phyloP scores from a whole-genome alignment of 2,888 invertebrate species.

The Ichneumoninae sp. region DNA sequence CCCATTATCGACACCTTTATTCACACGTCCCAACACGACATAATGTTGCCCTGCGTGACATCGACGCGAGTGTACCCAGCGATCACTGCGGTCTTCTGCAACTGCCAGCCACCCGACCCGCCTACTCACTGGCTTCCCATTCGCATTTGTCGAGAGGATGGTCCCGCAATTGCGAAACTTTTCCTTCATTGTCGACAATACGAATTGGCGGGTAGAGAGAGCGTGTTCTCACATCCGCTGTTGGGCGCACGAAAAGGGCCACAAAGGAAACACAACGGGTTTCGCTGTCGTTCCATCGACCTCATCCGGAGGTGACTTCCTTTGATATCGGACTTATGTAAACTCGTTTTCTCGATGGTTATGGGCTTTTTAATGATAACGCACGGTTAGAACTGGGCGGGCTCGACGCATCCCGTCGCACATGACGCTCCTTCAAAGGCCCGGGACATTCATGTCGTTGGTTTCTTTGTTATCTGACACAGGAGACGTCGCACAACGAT shows the following conservation, averaged over 20 bases:
- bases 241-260: slow-evolving; percentile 2
- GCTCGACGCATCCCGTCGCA: slow-evolving; percentile 6
- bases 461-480: background rate
- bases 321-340: slow-evolving; percentile 31
- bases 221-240: slow-evolving; percentile 56
- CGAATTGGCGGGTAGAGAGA: slow-evolving; percentile 36
- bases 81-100: slow-evolving; percentile 41
- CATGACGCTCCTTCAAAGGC: slow-evolving; percentile 26
- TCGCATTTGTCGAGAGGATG: slow-evolving; percentile 25
- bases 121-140: background rate
- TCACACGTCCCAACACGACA: slow-evolving; percentile 23
- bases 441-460: background rate
- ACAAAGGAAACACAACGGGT: slow-evolving; percentile 44
- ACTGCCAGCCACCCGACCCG: slow-evolving; percentile 2
- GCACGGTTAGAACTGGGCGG: slow-evolving; percentile 1
- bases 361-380: slow-evolving; percentile 29
- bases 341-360: slow-evolving; percentile 41
- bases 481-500: background rate
- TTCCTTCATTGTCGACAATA: slow-evolving; percentile 40
- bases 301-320: slow-evolving; percentile 54
- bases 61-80: background rate
- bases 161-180: slow-evolving; percentile 51
- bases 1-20: slow-evolving; percentile 62
- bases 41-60: slow-evolving; percentile 40
- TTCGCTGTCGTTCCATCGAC: slow-evolving; percentile 35